phyloP scores from a whole-genome alignment of 2,797 vertebrate species.

The Hippocampus kuda region DNA sequence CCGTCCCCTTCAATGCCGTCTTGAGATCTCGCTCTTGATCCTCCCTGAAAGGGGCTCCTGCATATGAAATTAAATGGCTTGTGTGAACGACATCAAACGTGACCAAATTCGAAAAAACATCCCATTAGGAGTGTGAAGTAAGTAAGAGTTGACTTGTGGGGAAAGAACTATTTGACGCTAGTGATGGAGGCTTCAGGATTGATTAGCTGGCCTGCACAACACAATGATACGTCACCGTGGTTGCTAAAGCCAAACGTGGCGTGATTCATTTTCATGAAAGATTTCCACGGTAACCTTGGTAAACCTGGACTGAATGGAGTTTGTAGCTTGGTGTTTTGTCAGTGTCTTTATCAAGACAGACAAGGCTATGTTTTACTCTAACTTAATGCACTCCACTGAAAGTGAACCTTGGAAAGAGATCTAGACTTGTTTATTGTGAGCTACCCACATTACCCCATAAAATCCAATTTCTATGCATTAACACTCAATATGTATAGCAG shows the following conservation, averaged over 20 bases:
- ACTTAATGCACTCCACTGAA: background rate
- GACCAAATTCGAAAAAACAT: too few relatives aligned
- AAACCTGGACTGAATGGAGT: background rate
- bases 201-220: background rate
- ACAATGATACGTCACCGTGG: background rate
- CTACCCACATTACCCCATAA: background rate
- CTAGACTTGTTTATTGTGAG: background rate
- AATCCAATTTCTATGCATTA: background rate
- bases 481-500: background rate
- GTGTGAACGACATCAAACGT: background rate
- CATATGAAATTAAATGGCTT: constrained; percentile 8
- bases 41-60: constrained; percentile 75
- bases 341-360: background rate
- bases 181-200: too few relatives aligned
- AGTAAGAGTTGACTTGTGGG: too few relatives aligned
- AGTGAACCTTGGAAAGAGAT: background rate
- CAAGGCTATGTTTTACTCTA: background rate
- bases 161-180: too few relatives aligned
- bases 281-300: background rate
- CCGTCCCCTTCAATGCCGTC: constrained; percentile 59
- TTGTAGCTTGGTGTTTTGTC: background rate
- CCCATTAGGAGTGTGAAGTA: too few relatives aligned
- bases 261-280: background rate
- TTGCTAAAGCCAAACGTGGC: too few relatives aligned
- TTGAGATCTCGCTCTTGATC: constrained; percentile 83